Base-by-base conservation (phyloP, 2,888 invertebrate genomes). In the Odiellus spinosus region DNA sequence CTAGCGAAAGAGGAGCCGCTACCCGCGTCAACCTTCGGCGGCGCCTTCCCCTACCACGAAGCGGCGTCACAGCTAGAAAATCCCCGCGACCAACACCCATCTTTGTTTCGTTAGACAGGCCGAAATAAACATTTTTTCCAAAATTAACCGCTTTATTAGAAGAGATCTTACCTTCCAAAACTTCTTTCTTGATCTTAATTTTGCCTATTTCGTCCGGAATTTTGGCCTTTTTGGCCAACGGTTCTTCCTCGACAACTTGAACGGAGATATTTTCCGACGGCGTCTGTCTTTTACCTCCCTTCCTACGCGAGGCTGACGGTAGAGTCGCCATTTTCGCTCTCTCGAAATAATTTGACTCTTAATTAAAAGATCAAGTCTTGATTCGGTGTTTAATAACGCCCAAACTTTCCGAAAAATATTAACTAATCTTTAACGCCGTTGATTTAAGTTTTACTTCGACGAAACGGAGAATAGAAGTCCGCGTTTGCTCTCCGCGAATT, bases 251-350 rank as follows among this genome's bases (percentile, higher is more conserved):
- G 35, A 38, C 49, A 39, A 41, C 47, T 26, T 26, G 26, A 26
- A 26, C 5, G 5, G 26, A 26, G 26, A 26, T 4, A 8, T 26
- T 26, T 26, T 26, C 26, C 38, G 48, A 44, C 35, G 50, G 45
- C 36, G 41, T 36, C 44, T 46, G 46, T 40, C 51, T 39, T 48
- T 51, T 51, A 34, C 46, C 44, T 42, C 46, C 51, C 51, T 51
- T 51, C 26, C 48, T 47, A 35, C 51, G 51, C 38, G 46, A 18
- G 3, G 19, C 21, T 11, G 35, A 44, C 34, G 42, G 46, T 43
- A 48, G 41, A 14, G 51, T 46, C 51, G 51, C 51, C 51, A 51
- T 51, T 51, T 51, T 51, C n/a, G 14, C 26, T 8, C 12, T 38
- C 10, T 17, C 18, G 10, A 2, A 12, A 21, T 15, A 40, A 15